Base-by-base conservation (phyloP, 2,888 invertebrate species). In the Ornithoptera alexandrae region DNA sequence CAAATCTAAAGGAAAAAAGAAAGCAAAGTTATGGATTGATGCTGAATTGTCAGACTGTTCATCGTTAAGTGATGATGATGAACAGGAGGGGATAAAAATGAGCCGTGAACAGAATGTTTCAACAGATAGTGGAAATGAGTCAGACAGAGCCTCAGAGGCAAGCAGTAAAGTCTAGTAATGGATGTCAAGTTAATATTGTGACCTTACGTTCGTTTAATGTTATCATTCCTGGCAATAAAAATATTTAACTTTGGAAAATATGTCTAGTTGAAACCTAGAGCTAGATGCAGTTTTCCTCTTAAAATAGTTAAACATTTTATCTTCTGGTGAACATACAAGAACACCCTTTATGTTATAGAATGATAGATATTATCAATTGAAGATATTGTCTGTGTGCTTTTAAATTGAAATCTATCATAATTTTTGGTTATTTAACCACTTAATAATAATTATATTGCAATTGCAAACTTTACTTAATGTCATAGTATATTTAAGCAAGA, bases 31-130 rank as follows among this genome's bases (percentile, higher is more conserved):
- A 64, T 93, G 93, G 93, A 90, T 93, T 67, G 93, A 93, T 75
- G 91, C 91, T 1, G 93, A 93, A 20, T 72, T 93, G 30, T 93
- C 93, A 0, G 93, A 93, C 67, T 89, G 93, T 71, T 92, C 92
- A 0, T 90, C 92, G 0, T 75, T 89, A n/a, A 90, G 89, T 76
- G 92, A 89, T 0, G 89, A 90, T 74, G 92, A 90, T 74, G 92
- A 90, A 56, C 86, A 83, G 1, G 84, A 82, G 22, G 79, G 76
- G 22, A 71, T 68, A 3, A 81, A 78, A 65, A 67, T 72, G 10
- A 79, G 75, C 57, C 68, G 76, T 2, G 78, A 70, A 12, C 83
- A 75, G 42, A 75, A 77, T 0, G 80, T 83, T 24, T 88, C 89
- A 0, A 90, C 89, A 0, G 91, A 92, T 71, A 91, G 90, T 73